Evolutionary conservation across 2,888 invertebrate species (phyloP).

Genomic region (Hypsopygia costalis): DNA sequence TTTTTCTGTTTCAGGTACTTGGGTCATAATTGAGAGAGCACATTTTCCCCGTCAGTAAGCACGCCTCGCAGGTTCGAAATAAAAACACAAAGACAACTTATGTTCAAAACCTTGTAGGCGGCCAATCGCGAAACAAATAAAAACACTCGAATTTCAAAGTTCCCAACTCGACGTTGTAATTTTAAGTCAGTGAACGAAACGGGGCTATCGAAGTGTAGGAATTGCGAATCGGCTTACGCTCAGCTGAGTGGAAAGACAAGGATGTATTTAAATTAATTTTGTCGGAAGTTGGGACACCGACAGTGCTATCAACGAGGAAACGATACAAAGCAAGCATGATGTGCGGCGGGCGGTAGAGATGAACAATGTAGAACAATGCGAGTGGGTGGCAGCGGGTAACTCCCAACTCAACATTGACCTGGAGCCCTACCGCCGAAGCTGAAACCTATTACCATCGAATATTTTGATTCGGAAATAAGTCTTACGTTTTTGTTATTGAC

Average conservation of each 20-base stretch:
- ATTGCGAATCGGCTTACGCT: constrained; percentile 67
- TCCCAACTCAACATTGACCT: no score
- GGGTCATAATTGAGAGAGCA: constrained; percentile 3
- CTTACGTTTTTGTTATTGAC: no score
- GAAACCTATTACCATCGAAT: no score
- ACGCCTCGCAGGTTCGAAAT: constrained; percentile 23
- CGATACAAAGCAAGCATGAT: constrained; percentile 23
- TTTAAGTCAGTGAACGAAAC: constrained; percentile 60
- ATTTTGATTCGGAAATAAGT: no score
- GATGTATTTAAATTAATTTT: constrained; percentile 73
- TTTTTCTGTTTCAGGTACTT: constrained; percentile 9
- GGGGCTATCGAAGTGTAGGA: constrained; percentile 59
- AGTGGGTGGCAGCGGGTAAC: no score
- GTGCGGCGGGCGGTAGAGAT: constrained; percentile 27
- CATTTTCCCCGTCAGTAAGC: constrained; percentile 25
- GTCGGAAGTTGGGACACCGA: constrained; percentile 24
- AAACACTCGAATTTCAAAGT: constrained; percentile 42
- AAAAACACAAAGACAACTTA: constrained; percentile 28
- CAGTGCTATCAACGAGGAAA: constrained; percentile 32
- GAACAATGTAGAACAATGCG: constrained; percentile 18
- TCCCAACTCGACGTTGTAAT: constrained; percentile 48
- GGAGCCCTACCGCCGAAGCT: no score
- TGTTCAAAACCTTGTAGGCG: constrained; percentile 32
- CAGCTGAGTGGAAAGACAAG: constrained; percentile 62
- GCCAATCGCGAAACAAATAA: constrained; percentile 43